Conservation (phyloP, 2,797 vertebrate species). For the Florisuga fusca region DNA sequence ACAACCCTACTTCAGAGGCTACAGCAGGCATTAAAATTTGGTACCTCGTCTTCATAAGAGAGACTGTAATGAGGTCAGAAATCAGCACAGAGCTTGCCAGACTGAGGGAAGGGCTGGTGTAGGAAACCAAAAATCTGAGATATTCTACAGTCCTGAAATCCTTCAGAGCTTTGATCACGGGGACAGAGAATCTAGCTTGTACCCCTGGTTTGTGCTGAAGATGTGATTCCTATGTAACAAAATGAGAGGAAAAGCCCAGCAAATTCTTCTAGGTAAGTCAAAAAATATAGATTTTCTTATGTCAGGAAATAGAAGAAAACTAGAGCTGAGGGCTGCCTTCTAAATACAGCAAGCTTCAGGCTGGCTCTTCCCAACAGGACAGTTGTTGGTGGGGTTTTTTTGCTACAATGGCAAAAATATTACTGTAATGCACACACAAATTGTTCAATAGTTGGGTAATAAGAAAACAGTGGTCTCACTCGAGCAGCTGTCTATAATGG, state of each 20-base stretch:
- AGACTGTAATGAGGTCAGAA: constrained; percentile 3
- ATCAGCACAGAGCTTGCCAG: not conserved
- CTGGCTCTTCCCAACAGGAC: not conserved
- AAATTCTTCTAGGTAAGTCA: not conserved
- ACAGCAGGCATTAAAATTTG: not conserved
- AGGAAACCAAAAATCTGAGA: not conserved
- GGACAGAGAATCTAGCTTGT: not conserved
- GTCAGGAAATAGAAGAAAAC: not conserved
- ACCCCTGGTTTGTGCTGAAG: not conserved
- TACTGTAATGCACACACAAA: not conserved
- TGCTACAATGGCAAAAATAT: not conserved
- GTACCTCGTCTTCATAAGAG: not conserved
- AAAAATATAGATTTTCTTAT: not conserved
- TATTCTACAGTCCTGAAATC: not conserved
- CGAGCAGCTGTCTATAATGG: rapidly evolving
- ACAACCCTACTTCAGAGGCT: constrained; percentile 7
- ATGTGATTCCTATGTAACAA: not conserved
- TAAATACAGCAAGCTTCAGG: not conserved
- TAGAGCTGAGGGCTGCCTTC: not conserved
- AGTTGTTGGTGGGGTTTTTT: not conserved
- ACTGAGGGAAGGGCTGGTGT: not conserved
- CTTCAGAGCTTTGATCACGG: not conserved
- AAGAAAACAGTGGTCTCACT: not conserved
- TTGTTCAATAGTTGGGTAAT: not conserved
- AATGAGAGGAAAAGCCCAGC: not conserved